Evolutionary conservation across 2,113 vertebrate genomes (phyloP).

Genomic region (Lycocorax pyrrhopterus): DNA sequence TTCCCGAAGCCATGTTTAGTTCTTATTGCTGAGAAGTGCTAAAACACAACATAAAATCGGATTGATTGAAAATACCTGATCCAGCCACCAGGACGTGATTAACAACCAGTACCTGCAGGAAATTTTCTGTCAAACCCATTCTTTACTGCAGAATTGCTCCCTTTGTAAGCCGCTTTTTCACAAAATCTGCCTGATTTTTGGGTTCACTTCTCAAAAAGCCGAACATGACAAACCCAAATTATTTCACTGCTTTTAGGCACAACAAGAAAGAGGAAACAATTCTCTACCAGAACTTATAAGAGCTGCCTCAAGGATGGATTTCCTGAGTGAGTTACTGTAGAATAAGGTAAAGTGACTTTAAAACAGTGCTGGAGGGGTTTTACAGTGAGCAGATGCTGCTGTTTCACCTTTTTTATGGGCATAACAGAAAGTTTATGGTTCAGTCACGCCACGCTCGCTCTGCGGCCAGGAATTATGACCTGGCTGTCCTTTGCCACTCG

Average conservation of each 20-base stretch:
- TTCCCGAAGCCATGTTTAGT: background rate
- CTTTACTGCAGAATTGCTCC: background rate
- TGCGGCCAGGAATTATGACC: background rate
- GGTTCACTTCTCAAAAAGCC: background rate
- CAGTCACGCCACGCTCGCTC: background rate
- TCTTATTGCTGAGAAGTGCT: background rate
- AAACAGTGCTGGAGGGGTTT: background rate
- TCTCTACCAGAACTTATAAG: background rate
- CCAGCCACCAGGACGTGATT: background rate
- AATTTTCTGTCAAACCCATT: background rate
- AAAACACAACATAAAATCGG: background rate
- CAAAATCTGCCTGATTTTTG: background rate
- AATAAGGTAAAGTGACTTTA: background rate
- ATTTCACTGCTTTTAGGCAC: background rate
- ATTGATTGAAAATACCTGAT: background rate
- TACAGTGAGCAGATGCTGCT: background rate
- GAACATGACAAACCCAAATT: fast-evolving
- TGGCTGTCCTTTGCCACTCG: background rate
- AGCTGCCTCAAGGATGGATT: background rate
- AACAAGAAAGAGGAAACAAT: background rate
- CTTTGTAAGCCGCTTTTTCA: background rate
- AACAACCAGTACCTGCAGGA: background rate
- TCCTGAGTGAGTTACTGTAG: background rate
- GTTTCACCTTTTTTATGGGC: background rate
- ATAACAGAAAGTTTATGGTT: background rate